Evolutionary conservation across 2,797 vertebrate genomes (phyloP).

Genomic region (Pachyuromys duprasi): DNA sequence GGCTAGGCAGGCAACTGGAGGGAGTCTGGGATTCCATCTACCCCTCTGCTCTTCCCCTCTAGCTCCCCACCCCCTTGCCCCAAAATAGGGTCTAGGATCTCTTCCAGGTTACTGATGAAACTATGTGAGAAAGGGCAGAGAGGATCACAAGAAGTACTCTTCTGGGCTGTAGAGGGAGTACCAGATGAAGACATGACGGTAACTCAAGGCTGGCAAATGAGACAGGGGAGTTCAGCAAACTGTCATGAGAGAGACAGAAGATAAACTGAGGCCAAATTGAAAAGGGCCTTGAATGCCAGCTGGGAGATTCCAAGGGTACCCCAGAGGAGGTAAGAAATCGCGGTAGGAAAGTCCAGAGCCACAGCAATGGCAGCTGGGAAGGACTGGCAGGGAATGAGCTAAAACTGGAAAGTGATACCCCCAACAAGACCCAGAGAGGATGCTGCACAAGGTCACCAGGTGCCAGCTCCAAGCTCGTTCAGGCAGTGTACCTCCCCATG

Average conservation of each 20-base stretch:
- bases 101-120: not conserved
- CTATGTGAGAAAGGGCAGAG: not conserved
- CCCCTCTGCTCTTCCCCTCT: not conserved
- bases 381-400: not conserved
- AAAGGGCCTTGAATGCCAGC: not conserved
- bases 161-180: not conserved
- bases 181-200: conserved; percentile 9
- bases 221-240: not conserved
- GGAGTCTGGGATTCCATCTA: conserved; percentile 28
- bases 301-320: not conserved
- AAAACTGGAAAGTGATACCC: not conserved
- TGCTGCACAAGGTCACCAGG: not conserved
- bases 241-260: not conserved
- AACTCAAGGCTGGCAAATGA: not conserved
- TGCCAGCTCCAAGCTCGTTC: not conserved
- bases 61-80: not conserved
- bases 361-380: not conserved
- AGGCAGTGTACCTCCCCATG: not conserved
- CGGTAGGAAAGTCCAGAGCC: not conserved
- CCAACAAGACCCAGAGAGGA: not conserved
- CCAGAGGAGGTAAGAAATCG: not conserved
- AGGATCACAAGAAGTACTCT: not conserved
- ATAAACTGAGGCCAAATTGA: not conserved
- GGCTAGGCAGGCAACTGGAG: conserved; percentile 53
- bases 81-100: conserved; percentile 70